Evolutionary conservation across 2,113 vertebrate genomes (phyloP).

Genomic region (Atrichornis clamosus): DNA sequence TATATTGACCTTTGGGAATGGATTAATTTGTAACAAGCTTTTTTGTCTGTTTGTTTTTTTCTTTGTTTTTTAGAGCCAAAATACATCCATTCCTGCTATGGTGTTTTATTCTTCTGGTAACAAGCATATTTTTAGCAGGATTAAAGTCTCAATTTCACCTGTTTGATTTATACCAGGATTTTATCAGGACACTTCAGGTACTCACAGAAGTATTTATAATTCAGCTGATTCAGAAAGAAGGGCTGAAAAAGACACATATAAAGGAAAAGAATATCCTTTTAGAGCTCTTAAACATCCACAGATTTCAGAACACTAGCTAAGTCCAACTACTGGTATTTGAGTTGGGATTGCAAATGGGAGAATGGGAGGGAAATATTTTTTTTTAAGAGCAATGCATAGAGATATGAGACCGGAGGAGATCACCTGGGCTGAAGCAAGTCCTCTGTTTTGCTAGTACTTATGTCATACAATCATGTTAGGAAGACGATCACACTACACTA

Average conservation of each 20-base stretch:
- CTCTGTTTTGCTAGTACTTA: background rate
- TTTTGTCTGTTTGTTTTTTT: background rate
- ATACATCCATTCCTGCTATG: background rate
- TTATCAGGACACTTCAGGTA: background rate
- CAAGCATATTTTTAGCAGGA: background rate
- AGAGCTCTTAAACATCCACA: background rate
- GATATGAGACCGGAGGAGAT: background rate
- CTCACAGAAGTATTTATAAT: background rate
- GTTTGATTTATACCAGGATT: background rate
- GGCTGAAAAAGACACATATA: background rate
- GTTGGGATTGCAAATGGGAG: background rate
- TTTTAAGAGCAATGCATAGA: background rate
- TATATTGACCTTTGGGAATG: background rate
- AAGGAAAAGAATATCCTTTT: background rate
- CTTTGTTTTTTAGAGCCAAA: background rate
- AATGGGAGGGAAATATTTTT: background rate
- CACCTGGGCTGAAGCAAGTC: background rate
- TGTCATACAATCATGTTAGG: background rate
- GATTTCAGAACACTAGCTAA: background rate
- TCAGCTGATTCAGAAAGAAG: background rate
- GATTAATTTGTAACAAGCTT: background rate
- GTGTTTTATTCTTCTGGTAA: background rate
- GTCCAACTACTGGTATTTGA: background rate
- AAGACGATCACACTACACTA: background rate
- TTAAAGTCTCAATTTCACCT: background rate